Percentiles rank a stretch among this genome's conserved stretches.
Conservation (phyloP, 2,888 invertebrate species). For the Xylota segnis region DNA sequence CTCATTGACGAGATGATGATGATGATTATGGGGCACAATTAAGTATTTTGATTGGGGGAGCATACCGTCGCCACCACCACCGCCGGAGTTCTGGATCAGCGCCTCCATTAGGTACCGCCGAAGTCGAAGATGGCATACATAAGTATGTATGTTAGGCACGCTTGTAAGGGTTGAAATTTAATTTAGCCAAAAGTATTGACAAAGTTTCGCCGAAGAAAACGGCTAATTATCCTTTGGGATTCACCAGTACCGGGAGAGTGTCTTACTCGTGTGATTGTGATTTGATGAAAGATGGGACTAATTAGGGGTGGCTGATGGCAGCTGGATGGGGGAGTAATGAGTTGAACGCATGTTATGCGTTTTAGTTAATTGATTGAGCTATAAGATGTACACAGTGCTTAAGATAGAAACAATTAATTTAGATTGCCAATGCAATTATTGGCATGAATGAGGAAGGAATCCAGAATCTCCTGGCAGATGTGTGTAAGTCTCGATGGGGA, state of each 20-base stretch:
- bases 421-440: conserved; percentile 34
- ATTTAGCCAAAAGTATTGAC: conserved; percentile 63
- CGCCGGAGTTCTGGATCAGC: conserved; percentile 50
- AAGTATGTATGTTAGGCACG: too few species aligned
- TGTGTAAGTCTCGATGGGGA: too few species aligned
- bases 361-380: conserved; percentile 70
- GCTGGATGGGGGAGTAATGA: conserved; percentile 35
- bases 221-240: conserved; percentile 64
- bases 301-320: conserved; percentile 59
- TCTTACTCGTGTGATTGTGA: conserved; percentile 58
- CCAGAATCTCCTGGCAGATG: not conserved
- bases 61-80: conserved; percentile 23
- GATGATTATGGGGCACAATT: conserved; percentile 70
- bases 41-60: conserved; percentile 69
- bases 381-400: conserved; percentile 39
- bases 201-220: conserved; percentile 50
- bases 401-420: conserved; percentile 51
- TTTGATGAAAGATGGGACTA: conserved; percentile 71
- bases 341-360: conserved; percentile 67
- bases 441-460: not conserved
- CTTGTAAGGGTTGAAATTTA: conserved; percentile 50
- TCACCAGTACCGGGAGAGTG: conserved; percentile 35
- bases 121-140: conserved; percentile 9
- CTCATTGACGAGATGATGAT: conserved; percentile 69
- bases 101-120: conserved; percentile 55